phyloP scores from a whole-genome alignment of 2,888 invertebrate genomes.

The Xylota sylvarum region DNA sequence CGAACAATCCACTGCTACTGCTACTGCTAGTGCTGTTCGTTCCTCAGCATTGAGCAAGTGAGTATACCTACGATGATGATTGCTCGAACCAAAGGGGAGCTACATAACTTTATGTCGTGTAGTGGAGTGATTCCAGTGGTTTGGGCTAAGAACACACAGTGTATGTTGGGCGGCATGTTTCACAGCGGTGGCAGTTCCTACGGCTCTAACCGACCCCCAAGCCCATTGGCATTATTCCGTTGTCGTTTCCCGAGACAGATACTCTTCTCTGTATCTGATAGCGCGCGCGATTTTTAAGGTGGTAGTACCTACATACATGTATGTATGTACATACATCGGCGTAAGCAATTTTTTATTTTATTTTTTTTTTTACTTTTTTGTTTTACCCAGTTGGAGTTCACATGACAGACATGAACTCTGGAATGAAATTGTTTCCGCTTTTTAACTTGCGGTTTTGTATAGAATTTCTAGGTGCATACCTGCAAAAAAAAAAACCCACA shows the following conservation, averaged over 20 bases:
- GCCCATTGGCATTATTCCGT: conserved; percentile 47
- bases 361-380: conserved; percentile 30
- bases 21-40: conserved; percentile 37
- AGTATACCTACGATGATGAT: conserved; percentile 25
- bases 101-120: not conserved
- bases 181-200: conserved; percentile 59
- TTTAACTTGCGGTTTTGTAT: conserved; percentile 66
- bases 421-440: conserved; percentile 73
- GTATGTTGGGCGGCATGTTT: conserved; percentile 51
- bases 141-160: conserved; percentile 3
- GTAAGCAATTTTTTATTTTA: conserved; percentile 16
- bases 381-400: conserved; percentile 57
- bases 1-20: conserved; percentile 51
- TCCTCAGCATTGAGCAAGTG: conserved; percentile 2
- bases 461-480: conserved; percentile 24
- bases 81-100: conserved; percentile 39
- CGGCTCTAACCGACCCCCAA: conserved; percentile 33
- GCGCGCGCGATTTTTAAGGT: conserved; percentile 25
- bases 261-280: conserved; percentile 11
- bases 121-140: conserved; percentile 21
- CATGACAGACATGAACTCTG: conserved; percentile 68
- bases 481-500: conserved; percentile 10
- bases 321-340: conserved; percentile 1
- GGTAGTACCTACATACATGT: conserved; percentile 6
- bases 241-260: conserved; percentile 42